Evolutionary conservation across 2,797 vertebrate genomes (phyloP).

Genomic region (Lacerta viridis): DNA sequence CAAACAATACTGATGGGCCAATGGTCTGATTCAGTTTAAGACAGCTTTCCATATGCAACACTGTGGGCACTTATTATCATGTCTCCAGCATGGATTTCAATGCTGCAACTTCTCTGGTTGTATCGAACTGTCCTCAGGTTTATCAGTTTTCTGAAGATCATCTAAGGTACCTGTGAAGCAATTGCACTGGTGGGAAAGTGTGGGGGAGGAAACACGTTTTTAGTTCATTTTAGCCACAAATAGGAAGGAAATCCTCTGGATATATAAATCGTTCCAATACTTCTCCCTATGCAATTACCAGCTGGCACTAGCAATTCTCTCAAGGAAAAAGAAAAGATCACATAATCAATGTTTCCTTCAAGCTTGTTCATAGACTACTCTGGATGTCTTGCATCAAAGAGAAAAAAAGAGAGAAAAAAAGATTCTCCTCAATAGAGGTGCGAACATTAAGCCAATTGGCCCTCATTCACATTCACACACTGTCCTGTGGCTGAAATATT

Average conservation of each 20-base stretch:
- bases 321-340: conserved; percentile 58
- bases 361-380: conserved; percentile 50
- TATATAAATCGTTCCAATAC: conserved; percentile 5
- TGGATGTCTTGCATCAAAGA: conserved; percentile 18
- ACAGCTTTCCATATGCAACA: no score
- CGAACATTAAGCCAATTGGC: conserved; percentile 50
- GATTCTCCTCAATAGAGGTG: conserved; percentile 59
- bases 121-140: background rate
- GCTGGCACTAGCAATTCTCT: conserved; percentile 30
- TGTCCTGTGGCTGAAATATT: conserved; percentile 22
- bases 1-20: no score
- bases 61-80: no score
- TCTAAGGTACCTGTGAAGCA: background rate
- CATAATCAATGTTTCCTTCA: conserved; percentile 61
- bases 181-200: background rate
- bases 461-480: conserved; percentile 6
- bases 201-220: background rate
- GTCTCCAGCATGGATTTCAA: no score
- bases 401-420: conserved; percentile 25
- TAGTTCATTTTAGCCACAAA: background rate
- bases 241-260: background rate
- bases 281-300: conserved; percentile 8
- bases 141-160: background rate
- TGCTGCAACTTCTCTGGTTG: no score
- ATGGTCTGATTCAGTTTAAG: no score